Evolutionary conservation across 2,888 invertebrate species (phyloP).

Genomic region (Euspilapteryx auroguttella): DNA sequence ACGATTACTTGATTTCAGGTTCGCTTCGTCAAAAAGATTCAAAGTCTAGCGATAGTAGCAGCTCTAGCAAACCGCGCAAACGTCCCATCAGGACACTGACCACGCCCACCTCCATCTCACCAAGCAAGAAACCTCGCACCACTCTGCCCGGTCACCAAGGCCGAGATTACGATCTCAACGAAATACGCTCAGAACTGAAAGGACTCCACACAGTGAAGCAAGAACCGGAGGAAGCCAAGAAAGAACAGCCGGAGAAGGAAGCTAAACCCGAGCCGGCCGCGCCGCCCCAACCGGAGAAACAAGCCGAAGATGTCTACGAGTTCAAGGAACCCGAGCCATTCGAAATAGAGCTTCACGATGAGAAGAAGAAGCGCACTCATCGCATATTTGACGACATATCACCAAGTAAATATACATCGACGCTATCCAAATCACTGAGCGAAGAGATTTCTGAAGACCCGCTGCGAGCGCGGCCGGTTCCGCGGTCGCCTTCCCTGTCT

Average conservation of each 20-base stretch:
- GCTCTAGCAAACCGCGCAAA: constrained; percentile 41
- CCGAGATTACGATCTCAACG: constrained; percentile 81
- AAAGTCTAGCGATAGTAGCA: constrained; percentile 41
- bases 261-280: constrained; percentile 18
- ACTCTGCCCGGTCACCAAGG: constrained; percentile 26
- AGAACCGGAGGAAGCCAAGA: constrained; percentile 36
- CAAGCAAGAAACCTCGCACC: constrained; percentile 33
- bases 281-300: constrained; percentile 22
- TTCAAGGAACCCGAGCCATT: constrained; percentile 90
- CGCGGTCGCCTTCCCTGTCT: constrained; percentile 43
- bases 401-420: constrained; percentile 46
- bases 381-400: constrained; percentile 55
- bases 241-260: constrained; percentile 30
- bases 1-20: too few relatives aligned
- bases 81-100: constrained; percentile 29
- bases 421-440: constrained; percentile 44
- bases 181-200: constrained; percentile 82
- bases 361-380: constrained; percentile 52
- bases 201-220: constrained; percentile 65
- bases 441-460: constrained; percentile 60
- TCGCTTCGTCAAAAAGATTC: constrained; percentile 34
- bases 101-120: constrained; percentile 31
- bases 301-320: constrained; percentile 75
- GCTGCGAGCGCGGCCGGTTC: constrained; percentile 23
- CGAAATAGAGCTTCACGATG: constrained; percentile 74